Base-by-base conservation (phyloP, 2,113 vertebrate species). In the Melanostigma gelatinosum region DNA sequence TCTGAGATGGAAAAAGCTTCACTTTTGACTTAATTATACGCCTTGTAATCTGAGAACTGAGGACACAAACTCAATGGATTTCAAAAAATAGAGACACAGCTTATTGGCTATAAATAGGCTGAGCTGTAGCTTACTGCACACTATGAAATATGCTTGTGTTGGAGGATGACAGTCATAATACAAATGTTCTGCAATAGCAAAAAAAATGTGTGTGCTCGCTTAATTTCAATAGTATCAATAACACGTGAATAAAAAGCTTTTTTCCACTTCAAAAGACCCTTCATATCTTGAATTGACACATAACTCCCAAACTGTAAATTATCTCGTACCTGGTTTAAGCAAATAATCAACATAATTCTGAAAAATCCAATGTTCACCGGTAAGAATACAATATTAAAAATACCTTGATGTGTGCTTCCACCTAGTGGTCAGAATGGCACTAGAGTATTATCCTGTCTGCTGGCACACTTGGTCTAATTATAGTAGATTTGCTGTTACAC, bases 31-130 rank as follows among this genome's bases (percentile, higher is more conserved):
- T 81, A 87, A 80, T 80, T 90, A 85, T 76, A 75, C 24, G 6
- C 67, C 55, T 73, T 91, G 82, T 81, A 86, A 88, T 88, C 82
- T 73, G 77, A 87, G 77, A 79, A 44, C 22, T 22, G 55, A 85
- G 57, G 70, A 70, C 32, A 75, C 42, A 81, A 81, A 82, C 55
- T 48, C n/a, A 12, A 72, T 76, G 62, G 74, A 83, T 87, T 66
- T 85, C 48, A 72, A 57, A 52, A 62, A 82, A 54, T 8, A 80
- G 75, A 62, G 76, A 81, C 65, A 74, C 29, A 72, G 75, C 22
- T 78, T 84, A 84, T 64, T 79, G 60, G 60, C 86, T 75, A 66
- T 72, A 78, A 86, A 83, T 80, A 80, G 42, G 40, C 63, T 57
- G 68, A 79, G 61, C 12, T 75, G 64, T 42, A 65, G n/a, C 69